Conservation (phyloP, 2,113 vertebrate genomes). For the Nanorana parkeri region DNA sequence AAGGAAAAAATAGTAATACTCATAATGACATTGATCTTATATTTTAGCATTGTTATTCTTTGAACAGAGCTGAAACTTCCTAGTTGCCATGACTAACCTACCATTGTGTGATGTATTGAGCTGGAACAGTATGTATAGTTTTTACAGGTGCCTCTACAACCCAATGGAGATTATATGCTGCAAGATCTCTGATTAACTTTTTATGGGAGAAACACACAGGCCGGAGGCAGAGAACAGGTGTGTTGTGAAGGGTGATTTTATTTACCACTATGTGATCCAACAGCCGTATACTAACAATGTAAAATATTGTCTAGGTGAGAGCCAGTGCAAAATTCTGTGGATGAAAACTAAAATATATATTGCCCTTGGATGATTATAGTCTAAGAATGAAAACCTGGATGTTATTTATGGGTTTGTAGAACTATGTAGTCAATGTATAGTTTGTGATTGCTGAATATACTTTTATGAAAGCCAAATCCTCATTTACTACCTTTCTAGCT, state of each 20-base stretch:
- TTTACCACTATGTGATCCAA: constrained; percentile 4
- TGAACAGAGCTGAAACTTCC: too few relatives aligned
- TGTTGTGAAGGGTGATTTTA: constrained; percentile 16
- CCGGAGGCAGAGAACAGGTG: constrained; percentile 43
- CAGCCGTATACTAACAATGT: constrained; percentile 17
- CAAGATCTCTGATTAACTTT: constrained; percentile 32
- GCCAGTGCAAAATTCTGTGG: neutral
- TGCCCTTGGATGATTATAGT: too few relatives aligned
- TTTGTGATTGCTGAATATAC: too few relatives aligned
- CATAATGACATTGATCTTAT: too few relatives aligned
- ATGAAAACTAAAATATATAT: too few relatives aligned
- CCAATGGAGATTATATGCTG: neutral
- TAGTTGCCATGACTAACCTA: neutral
- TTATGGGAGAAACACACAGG: constrained; percentile 16
- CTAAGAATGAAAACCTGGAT: too few relatives aligned
- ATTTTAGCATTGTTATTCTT: too few relatives aligned
- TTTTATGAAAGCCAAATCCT: too few relatives aligned
- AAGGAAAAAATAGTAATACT: too few relatives aligned
- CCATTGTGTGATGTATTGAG: neutral
- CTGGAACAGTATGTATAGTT: constrained; percentile 21
- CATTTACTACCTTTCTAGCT: too few relatives aligned
- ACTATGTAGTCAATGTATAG: too few relatives aligned
- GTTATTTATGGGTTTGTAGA: too few relatives aligned
- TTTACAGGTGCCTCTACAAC: constrained; percentile 24
- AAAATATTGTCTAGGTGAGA: constrained; percentile 21